Evolutionary conservation across 2,113 vertebrate species (phyloP), one percentile per base, ranked within the genome.

Genomic region (Austrofundulus limnaeus): DNA sequence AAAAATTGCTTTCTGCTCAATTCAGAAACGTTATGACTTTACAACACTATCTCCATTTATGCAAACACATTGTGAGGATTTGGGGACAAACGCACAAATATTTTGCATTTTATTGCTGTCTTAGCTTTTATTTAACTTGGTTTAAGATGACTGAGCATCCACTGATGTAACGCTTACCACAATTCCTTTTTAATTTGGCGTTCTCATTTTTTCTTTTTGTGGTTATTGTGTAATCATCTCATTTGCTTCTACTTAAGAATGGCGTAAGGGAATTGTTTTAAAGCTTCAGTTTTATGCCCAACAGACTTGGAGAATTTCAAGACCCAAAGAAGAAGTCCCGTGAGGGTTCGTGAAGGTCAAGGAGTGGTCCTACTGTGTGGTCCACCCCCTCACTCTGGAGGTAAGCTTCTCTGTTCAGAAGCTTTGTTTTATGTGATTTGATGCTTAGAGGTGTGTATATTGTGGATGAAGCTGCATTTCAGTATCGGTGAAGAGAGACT

Each of bases 301-400:
- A 75, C 92, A 98, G 96, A 96, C 83, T 88, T 98, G 2, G 96
- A 98, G 81, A 96, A 93, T 85, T 98, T 98, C 90, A 96, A 96
- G 85, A 94, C 94, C 4, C 92, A 95, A 69, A 93, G 87, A 1
- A 90, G 96, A 83, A 98, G 92, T 91, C 94, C 94, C 0, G 96
- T 98, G 66, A 94, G 93, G 0, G 96, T 97, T 10, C 94, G 96
- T 7, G 95, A 95, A 69, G 96, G 96, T 60, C 96, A 98, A 85
- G 96, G 96, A 53, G 95, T 98, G 91, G 96, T 97, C 24, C 88
- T 98, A 28, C 90, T 98, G 9, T 98, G 96, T 4, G 96, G 95
- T 2, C 95, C 96, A 1, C 92, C 92, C 1, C 74, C 80, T 1
- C 84, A 92, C 77, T 89, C 89, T 47, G 92, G 90, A 90, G 96